These are phyloP conservation scores for Nasua narica DNA, from an alignment of 2,797 vertebrate genomes.

Conservation along the genomic window DNA sequence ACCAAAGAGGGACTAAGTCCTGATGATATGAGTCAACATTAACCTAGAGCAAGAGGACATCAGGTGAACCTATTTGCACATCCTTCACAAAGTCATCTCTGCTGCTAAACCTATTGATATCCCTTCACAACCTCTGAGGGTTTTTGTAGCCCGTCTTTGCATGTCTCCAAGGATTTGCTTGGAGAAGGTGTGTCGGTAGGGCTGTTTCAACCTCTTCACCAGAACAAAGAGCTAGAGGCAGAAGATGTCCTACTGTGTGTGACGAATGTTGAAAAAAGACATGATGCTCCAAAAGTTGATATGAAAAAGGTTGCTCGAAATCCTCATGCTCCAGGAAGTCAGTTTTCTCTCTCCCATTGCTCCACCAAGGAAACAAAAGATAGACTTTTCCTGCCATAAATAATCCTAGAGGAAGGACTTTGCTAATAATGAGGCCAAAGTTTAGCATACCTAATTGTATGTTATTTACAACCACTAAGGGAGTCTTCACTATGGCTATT, in stretches of 20 bases:
- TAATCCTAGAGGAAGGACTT: slow-evolving; percentile 87
- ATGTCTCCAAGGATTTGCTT: slow-evolving; percentile 86
- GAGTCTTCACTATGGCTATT: slow-evolving; percentile 88
- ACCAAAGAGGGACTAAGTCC: slow-evolving; percentile 76
- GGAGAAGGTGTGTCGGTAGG: slow-evolving; percentile 83
- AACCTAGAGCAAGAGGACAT: slow-evolving; percentile 90
- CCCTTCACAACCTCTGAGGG: slow-evolving; percentile 90
- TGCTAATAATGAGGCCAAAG: slow-evolving; percentile 86
- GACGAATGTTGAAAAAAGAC: slow-evolving; percentile 88
- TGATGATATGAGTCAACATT: slow-evolving; percentile 85
- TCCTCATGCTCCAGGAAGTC: slow-evolving; percentile 90
- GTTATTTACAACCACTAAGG: slow-evolving; percentile 89
- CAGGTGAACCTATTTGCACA: slow-evolving; percentile 87
- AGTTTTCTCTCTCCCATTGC: slow-evolving; percentile 86
- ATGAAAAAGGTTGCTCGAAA: slow-evolving; percentile 88
- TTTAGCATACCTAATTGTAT: slow-evolving; percentile 86
- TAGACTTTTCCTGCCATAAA: slow-evolving; percentile 86
- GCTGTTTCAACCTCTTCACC: slow-evolving; percentile 90
- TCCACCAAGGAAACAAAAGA: slow-evolving; percentile 87
- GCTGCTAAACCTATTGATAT: slow-evolving; percentile 89
- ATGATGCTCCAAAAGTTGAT: slow-evolving; percentile 88
- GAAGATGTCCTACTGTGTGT: slow-evolving; percentile 90
- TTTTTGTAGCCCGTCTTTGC: slow-evolving; percentile 89
- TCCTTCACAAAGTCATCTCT: slow-evolving; percentile 88
- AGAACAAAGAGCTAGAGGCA: slow-evolving; percentile 88